Percentiles rank a stretch among this genome's conserved stretches.
Evolutionary conservation across 2,888 invertebrate species (phyloP).

Genomic region (Ectemnius continuus): DNA sequence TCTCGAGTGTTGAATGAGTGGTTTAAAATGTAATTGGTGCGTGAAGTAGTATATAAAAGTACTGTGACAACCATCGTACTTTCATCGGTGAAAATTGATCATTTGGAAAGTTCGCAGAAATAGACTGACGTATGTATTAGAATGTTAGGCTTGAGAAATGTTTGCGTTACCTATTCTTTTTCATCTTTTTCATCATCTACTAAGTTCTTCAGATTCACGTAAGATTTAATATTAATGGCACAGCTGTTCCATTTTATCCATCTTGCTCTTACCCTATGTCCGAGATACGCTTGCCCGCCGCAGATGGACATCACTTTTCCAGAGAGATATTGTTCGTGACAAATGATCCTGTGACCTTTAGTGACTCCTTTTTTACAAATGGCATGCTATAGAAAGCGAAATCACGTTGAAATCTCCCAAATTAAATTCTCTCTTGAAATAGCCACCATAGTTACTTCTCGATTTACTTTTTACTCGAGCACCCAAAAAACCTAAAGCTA

Average conservation of each 20-base stretch:
- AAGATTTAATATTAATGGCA: conserved; percentile 54
- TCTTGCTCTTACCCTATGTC: neutral
- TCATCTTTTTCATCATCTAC: neutral
- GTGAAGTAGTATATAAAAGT: neutral
- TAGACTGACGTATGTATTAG: conserved; percentile 42
- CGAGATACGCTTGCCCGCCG: no score
- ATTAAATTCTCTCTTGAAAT: no score
- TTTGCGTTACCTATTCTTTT: neutral
- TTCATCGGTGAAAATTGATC: neutral
- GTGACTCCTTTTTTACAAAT: no score
- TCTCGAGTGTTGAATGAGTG: neutral
- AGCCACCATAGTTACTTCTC: no score
- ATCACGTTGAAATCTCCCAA: no score
- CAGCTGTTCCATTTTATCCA: conserved; percentile 18
- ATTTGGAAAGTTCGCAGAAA: conserved; percentile 14
- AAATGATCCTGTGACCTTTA: no score
- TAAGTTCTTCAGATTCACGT: conserved; percentile 14
- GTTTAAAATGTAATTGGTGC: neutral
- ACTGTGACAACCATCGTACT: neutral
- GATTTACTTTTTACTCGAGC: no score
- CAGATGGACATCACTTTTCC: no score
- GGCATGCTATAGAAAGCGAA: no score
- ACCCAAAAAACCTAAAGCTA: no score
- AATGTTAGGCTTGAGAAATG: conserved; percentile 25
- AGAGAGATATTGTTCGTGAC: no score